Percentiles rank a stretch among this genome's conserved stretches.
These are phyloP conservation scores for Operophtera brumata DNA, from an alignment of 2,888 invertebrate genomes.

Conservation along the genomic window DNA sequence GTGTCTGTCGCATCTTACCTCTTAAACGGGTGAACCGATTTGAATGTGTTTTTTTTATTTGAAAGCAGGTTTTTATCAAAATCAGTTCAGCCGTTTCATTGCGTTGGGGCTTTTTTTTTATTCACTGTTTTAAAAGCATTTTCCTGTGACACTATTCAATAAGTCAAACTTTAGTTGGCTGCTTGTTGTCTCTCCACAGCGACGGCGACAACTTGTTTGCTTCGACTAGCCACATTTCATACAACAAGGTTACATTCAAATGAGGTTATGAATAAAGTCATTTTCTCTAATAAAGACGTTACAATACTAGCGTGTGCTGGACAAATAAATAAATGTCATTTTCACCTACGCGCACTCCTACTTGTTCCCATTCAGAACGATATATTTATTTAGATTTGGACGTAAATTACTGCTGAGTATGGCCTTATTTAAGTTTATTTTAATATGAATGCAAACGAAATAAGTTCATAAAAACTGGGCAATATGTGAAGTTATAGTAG, in stretches of 20 bases:
- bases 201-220: conserved; percentile 4
- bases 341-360: conserved; percentile 57
- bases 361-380: conserved; percentile 38
- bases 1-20: too few relatives aligned
- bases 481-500: too few relatives aligned
- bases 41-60: too few relatives aligned
- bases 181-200: neutral
- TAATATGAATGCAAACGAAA: neutral
- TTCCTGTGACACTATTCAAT: neutral
- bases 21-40: too few relatives aligned
- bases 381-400: conserved; percentile 39
- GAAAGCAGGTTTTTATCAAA: too few relatives aligned
- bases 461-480: neutral
- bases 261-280: conserved; percentile 1
- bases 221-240: neutral
- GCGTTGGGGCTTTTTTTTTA: too few relatives aligned
- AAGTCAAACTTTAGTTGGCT: neutral
- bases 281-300: conserved; percentile 37
- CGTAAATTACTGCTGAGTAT: conserved; percentile 12
- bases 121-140: neutral
- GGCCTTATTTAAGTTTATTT: neutral
- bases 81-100: too few relatives aligned
- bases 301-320: conserved; percentile 38
- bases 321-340: conserved; percentile 34
- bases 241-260: conserved; percentile 8